These are phyloP conservation scores for Machaerirhynchus nigripectus DNA, from an alignment of 2,113 vertebrate species.

Conservation along the genomic window DNA sequence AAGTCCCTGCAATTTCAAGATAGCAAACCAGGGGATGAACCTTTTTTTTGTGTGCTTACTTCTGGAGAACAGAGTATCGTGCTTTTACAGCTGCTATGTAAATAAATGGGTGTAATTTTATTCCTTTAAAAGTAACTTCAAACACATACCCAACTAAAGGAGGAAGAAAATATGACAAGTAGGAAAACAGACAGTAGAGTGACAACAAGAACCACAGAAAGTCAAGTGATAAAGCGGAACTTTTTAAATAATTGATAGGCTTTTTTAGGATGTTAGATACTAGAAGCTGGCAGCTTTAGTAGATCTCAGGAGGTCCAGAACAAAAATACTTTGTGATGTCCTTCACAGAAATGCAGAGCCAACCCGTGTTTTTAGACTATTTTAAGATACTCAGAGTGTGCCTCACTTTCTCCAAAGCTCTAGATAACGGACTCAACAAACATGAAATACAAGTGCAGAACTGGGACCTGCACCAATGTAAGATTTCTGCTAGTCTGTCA, in stretches of 20 bases:
- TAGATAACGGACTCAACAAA: not conserved
- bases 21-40: not conserved
- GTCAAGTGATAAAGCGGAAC: not conserved
- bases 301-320: not conserved
- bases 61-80: not conserved
- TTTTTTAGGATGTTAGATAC: not conserved
- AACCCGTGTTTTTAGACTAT: not conserved
- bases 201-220: not conserved
- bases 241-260: not conserved
- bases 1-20: slow-evolving; percentile 14
- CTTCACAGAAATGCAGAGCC: not conserved
- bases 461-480: fast-evolving
- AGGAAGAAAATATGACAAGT: slow-evolving; percentile 13
- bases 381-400: not conserved
- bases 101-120: slow-evolving; percentile 53
- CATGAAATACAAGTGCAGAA: not conserved
- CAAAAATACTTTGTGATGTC: not conserved
- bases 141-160: not conserved
- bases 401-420: not conserved
- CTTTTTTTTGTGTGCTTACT: not conserved
- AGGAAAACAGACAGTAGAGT: not conserved
- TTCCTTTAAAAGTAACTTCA: slow-evolving; percentile 39
- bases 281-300: not conserved
- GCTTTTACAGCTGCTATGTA: slow-evolving; percentile 35
- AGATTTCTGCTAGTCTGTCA: not conserved